phyloP scores from a whole-genome alignment of 2,888 invertebrate species.

The Platycnemis pennipes region DNA sequence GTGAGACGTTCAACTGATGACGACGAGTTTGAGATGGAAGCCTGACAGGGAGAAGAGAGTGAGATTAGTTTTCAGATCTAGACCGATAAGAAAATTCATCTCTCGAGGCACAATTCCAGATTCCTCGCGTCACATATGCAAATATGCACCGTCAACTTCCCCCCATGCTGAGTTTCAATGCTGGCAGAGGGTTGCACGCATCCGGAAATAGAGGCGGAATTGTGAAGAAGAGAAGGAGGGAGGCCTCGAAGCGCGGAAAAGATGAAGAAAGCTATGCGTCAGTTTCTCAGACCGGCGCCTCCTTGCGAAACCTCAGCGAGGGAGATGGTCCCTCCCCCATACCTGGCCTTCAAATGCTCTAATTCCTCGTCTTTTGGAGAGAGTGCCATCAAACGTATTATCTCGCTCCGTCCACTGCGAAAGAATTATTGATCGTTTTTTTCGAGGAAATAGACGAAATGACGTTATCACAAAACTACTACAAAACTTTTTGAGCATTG shows the following conservation, averaged over 20 bases:
- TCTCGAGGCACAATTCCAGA: constrained; percentile 42
- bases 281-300: neutral
- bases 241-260: neutral
- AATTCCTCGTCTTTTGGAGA: neutral
- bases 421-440: neutral
- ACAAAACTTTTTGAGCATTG: neutral
- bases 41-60: neutral
- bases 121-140: constrained; percentile 36
- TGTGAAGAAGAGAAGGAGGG: neutral
- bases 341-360: neutral
- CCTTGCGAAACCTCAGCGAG: neutral
- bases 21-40: too few species aligned
- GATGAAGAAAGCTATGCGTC: constrained; percentile 8
- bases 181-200: neutral
- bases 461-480: neutral
- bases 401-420: neutral
- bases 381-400: neutral
- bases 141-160: constrained; percentile 45
- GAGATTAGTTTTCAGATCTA: neutral
- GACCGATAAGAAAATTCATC: neutral
- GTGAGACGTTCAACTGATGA: too few species aligned
- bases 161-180: neutral
- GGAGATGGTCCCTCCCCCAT: neutral
- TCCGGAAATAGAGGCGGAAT: neutral
- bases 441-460: neutral